Base-by-base conservation (phyloP, 2,888 invertebrate genomes). In the Sesamia inferens region DNA sequence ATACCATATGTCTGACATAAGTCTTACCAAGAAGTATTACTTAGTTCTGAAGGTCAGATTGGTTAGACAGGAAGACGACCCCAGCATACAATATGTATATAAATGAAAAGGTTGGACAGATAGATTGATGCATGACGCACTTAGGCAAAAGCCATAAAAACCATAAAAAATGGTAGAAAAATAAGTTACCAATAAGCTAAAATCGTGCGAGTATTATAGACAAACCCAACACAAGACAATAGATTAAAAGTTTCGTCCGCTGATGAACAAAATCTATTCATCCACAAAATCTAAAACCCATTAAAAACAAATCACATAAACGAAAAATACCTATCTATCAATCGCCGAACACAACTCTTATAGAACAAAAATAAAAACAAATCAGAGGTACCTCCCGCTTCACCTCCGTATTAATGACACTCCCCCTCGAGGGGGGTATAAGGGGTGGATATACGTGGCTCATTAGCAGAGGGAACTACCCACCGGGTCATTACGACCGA, bases 401-500 rank as follows among this genome's bases (percentile, higher is more conserved):
- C 72, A 51, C 77, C 74, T 68, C 75, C 70, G 83, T 88, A 90
- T 88, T 91, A 90, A 90, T 88, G 90, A 82, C 83, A 78, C 87
- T 71, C 79, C 82, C 76, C 57, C 76, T 83, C 13, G 57, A 64
- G 47, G 59, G 76, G 31, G 86, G 67, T 13, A 22, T 64, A 47
- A 59, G 79, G 83, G 85, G 87, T 85, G 85, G 81, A 80, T 74
- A 85, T 88, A 87, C 87, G 86, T 86, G 88, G 78, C 89, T 92
- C 93, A 93, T 93, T 93, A 92, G 88, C 81, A 89, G 78, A 71
- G 85, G 81, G 84, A 72, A 77, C 85, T 87, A 80, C 91, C 92
- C 88, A 90, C 88, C 87, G 88, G 84, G 88, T 88, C 88, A 89
- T 91, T 90, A 89, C 87, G 61, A 74, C 68, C 71, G 68, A 44